Evolutionary conservation across 92 coral and sea anemone species (phyloP).

Genomic region (Diadumene lineata): DNA sequence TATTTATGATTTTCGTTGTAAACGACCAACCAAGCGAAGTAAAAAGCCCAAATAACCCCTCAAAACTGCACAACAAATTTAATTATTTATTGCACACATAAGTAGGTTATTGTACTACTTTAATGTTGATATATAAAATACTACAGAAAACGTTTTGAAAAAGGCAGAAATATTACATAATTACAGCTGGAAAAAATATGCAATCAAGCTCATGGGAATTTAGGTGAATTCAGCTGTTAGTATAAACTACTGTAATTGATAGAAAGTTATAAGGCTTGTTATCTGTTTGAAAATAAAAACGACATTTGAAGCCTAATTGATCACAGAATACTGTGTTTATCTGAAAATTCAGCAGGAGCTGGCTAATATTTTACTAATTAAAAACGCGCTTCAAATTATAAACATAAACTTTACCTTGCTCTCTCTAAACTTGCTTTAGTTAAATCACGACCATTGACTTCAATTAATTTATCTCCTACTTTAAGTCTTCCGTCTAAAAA

Average conservation of each 20-base stretch:
- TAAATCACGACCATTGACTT: constrained; percentile 75
- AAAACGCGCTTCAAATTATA: neutral
- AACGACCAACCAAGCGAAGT: constrained; percentile 1
- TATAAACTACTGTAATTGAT: no score
- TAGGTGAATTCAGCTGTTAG: no score
- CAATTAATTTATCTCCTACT: constrained; percentile 74
- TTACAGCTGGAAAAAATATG: no score
- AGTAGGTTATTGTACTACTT: neutral
- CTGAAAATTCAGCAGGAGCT: neutral
- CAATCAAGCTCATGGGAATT: no score
- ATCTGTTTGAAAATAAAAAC: no score
- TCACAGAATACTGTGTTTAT: constrained; percentile 5
- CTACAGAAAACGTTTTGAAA: neutral
- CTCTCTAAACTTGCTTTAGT: constrained; percentile 76
- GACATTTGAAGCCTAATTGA: neutral
- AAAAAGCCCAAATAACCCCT: neutral
- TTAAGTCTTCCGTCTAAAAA: constrained; percentile 62
- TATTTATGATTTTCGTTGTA: neutral
- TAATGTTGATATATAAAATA: neutral
- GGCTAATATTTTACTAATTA: neutral
- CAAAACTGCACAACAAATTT: no score
- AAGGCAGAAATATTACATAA: neutral
- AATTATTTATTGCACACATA: neutral
- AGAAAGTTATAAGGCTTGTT: no score
- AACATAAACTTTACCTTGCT: constrained; percentile 56